Conservation (phyloP, 2,888 invertebrate genomes). For the Lumbricus terrestris region DNA sequence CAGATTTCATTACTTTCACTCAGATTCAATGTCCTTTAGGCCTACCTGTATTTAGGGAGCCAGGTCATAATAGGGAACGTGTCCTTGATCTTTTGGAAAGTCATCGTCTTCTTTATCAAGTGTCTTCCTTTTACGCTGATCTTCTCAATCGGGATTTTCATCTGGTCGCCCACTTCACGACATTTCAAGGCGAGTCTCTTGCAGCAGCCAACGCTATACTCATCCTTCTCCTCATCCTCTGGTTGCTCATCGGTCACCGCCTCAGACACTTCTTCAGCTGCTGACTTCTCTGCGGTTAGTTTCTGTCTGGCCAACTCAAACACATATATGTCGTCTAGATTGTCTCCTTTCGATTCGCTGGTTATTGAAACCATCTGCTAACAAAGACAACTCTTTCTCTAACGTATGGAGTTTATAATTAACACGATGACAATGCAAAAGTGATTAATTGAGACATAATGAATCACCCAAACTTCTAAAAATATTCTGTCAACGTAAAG, state of each 20-base stretch:
- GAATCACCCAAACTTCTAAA: too few relatives aligned
- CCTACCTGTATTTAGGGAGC: conserved; percentile 25
- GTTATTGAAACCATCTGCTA: neutral
- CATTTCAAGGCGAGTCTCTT: neutral
- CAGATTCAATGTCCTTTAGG: neutral
- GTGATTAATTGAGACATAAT: too few relatives aligned
- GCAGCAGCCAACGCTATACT: neutral
- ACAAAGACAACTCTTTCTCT: too few relatives aligned
- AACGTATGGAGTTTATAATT: too few relatives aligned
- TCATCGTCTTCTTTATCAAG: neutral
- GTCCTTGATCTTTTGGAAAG: neutral
- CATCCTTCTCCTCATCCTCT: neutral
- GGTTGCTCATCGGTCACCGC: neutral
- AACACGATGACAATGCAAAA: too few relatives aligned
- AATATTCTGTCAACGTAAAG: too few relatives aligned
- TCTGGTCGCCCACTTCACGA: neutral
- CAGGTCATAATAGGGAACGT: conserved; percentile 19
- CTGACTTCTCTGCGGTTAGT: neutral
- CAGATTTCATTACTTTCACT: too few relatives aligned
- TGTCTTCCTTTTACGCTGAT: neutral
- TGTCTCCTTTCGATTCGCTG: neutral
- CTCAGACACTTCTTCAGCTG: neutral
- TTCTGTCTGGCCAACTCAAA: neutral
- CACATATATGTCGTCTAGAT: neutral
- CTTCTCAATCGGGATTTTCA: neutral